phyloP scores from a whole-genome alignment of 1,140 invertebrate species.

The Fopius arisanus region DNA sequence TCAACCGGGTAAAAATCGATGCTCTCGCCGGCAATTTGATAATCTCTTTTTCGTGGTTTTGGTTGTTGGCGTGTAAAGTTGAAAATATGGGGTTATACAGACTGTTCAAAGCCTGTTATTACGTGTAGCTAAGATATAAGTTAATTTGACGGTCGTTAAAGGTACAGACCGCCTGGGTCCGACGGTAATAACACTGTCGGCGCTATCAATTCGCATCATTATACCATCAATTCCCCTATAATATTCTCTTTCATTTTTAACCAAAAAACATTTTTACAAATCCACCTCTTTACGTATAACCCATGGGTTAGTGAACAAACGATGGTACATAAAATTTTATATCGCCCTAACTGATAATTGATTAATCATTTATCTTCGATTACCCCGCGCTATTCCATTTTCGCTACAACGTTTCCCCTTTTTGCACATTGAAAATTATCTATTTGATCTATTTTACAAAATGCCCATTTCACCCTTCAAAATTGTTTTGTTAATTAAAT shows the following conservation, averaged over 20 bases:
- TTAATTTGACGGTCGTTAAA: conserved; percentile 15
- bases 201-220: conserved; percentile 10
- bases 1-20: background rate
- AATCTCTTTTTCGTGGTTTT: background rate
- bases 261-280: background rate
- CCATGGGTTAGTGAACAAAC: no score
- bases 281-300: background rate
- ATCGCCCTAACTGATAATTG: no score
- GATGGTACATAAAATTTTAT: no score
- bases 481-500: no score
- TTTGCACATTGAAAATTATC: no score
- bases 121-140: conserved; percentile 12
- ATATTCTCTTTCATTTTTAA: background rate
- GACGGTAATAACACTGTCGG: conserved; percentile 9
- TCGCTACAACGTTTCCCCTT: no score
- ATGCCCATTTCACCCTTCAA: no score
- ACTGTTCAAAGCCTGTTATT: background rate
- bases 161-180: background rate
- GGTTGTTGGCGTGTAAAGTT: conserved; percentile 8
- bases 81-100: background rate
- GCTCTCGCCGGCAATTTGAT: background rate
- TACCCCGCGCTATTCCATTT: no score
- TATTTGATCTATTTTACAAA: no score
- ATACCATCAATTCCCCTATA: background rate
- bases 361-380: no score